These are phyloP conservation scores for Actinemys pallida DNA, from an alignment of 2,113 vertebrate genomes.

Conservation along the genomic window DNA sequence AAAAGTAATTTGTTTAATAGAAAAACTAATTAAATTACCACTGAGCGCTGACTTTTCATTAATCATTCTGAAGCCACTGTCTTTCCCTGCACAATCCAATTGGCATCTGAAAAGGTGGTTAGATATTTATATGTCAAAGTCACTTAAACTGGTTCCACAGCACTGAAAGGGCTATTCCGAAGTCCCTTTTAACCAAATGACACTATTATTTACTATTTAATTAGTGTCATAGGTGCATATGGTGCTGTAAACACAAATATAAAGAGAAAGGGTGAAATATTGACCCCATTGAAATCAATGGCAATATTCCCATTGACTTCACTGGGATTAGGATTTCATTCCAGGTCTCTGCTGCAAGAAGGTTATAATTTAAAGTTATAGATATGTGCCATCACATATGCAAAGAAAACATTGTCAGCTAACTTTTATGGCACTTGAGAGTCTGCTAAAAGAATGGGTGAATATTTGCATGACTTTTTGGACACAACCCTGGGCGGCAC, in stretches of 20 bases:
- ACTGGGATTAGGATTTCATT: neutral
- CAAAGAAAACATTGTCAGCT: neutral
- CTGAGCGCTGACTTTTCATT: constrained; percentile 12
- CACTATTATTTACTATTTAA: neutral
- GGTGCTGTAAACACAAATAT: constrained; percentile 39
- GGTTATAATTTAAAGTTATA: neutral
- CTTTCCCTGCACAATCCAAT: constrained; percentile 4
- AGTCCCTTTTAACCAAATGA: constrained; percentile 18
- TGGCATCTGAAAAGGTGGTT: neutral
- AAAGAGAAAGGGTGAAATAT: neutral
- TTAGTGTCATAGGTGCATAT: neutral
- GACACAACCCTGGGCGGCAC: neutral
- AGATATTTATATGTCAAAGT: constrained; percentile 23
- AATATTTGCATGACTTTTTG: neutral
- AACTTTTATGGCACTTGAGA: neutral
- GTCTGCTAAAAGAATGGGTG: neutral
- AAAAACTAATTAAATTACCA: constrained; percentile 42
- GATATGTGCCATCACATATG: constrained; percentile 16
- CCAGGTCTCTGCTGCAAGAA: neutral
- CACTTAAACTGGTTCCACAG: constrained; percentile 22
- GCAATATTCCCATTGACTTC: neutral
- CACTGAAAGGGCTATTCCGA: neutral
- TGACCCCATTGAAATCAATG: constrained; percentile 21
- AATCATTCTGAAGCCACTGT: constrained; percentile 21
- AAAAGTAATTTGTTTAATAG: neutral